phyloP scores from a whole-genome alignment of 2,113 vertebrate species.

The Empidonax alnorum region DNA sequence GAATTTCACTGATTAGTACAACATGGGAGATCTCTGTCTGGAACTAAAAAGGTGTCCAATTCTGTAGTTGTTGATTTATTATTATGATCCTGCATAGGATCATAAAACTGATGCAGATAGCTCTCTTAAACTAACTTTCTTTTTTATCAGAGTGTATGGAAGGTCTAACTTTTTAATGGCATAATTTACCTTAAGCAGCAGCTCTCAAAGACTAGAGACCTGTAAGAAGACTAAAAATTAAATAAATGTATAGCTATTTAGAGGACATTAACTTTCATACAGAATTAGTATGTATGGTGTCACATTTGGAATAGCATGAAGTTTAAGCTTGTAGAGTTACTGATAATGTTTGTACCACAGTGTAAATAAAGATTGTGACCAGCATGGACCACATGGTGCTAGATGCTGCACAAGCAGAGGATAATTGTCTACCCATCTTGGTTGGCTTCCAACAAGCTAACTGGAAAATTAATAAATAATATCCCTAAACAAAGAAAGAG shows the following conservation, averaged over 20 bases:
- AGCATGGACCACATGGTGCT: background rate
- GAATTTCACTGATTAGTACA: slow-evolving; percentile 12
- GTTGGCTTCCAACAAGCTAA: background rate
- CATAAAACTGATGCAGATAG: background rate
- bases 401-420: background rate
- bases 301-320: background rate
- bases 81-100: background rate
- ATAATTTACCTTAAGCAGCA: background rate
- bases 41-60: background rate
- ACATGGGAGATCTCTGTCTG: background rate
- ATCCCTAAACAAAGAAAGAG: background rate
- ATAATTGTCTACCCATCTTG: background rate
- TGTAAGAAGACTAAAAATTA: background rate
- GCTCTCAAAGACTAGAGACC: background rate
- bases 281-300: background rate
- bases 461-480: slow-evolving; percentile 1
- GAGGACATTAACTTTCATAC: background rate
- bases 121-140: slow-evolving; percentile 12
- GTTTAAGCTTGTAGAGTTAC: background rate
- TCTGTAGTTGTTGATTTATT: slow-evolving; percentile 4
- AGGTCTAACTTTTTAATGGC: background rate
- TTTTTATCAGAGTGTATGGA: background rate
- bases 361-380: background rate
- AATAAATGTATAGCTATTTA: background rate
- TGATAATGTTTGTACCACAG: background rate